Evolutionary conservation across 2,888 invertebrate species (phyloP), one percentile per base, ranked within the genome.

Genomic region (Tipula vernalis): DNA sequence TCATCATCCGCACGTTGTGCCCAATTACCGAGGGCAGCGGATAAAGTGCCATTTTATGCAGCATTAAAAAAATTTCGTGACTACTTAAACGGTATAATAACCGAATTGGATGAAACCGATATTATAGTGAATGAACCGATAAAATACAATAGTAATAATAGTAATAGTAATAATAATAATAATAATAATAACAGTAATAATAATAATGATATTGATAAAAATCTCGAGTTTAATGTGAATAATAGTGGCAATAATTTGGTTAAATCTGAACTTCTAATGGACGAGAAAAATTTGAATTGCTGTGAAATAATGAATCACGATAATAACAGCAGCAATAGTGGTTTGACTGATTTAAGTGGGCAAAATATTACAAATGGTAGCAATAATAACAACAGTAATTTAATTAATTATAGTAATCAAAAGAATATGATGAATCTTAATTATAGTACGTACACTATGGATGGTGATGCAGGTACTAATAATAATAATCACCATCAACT

Each of bases 21-120:
- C 57, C 98, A 99, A 92, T 93, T 99, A 89, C 99, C 99, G n/a
- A 94, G 98, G 89, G 98, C 98, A 28, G 97, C 98, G 0, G 99
- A 99, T 93, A 99, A 99, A 93, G 98, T 99, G 87, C 99, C 99
- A 88, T 99, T 98, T 93, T 99, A 98, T 93, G 95, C 96, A 87
- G 98, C 98, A 86, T 94, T 99, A 85, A 98, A 98, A 92, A 98
- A 98, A 92, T 97, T 98, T 92, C 95, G 98, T 87, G 99, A 99
- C 92, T 97, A 96, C 92, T 93, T 98, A 87, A 97, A 97, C 91
- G 98, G 98, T 2, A 93, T 96, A 86, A 94, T 97, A 90, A 92
- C 96, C 86, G 96, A 96, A 90, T 94, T 97, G 88, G 97, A 97
- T 90, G 97, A 98, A 90, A 94, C 95, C 86, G 97, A 98, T 92